Evolutionary conservation across 2,888 invertebrate genomes (phyloP).

Genomic region (Smittia aterrima): DNA sequence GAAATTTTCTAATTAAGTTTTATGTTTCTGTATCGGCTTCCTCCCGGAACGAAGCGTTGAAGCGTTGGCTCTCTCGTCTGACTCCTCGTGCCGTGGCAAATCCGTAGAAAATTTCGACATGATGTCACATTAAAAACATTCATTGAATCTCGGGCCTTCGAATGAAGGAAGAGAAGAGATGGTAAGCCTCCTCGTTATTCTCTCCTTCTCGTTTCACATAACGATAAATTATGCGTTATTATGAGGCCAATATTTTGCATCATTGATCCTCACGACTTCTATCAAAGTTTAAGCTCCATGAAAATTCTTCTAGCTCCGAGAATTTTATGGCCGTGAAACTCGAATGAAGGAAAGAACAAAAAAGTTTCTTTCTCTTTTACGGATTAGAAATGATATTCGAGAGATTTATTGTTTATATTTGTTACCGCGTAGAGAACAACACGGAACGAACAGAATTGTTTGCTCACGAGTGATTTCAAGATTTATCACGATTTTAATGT

Average conservation of each 20-base stretch:
- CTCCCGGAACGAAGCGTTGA: neutral
- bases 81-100: neutral
- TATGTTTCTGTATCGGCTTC: neutral
- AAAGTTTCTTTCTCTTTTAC: neutral
- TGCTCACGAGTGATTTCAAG: constrained; percentile 2
- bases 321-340: neutral
- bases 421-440: no score
- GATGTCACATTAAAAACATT: constrained; percentile 29
- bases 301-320: constrained; percentile 10
- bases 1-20: constrained; percentile 19
- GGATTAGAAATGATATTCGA: constrained; percentile 13
- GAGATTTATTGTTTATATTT: constrained; percentile 29
- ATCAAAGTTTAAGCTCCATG: constrained; percentile 27
- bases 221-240: constrained; percentile 31
- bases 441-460: constrained; percentile 15
- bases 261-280: constrained; percentile 28
- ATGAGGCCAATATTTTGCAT: constrained; percentile 32
- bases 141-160: no score
- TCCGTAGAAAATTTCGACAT: constrained; percentile 30
- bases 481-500: constrained; percentile 4
- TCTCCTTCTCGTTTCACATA: neutral
- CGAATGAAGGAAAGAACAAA: neutral
- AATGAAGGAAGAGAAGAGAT: constrained; percentile 14
- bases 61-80: no score
- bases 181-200: neutral